Evolutionary conservation across 2,888 invertebrate genomes (phyloP), one percentile per base, ranked within the genome.

Genomic region (Petrolisthes cinctipes): DNA sequence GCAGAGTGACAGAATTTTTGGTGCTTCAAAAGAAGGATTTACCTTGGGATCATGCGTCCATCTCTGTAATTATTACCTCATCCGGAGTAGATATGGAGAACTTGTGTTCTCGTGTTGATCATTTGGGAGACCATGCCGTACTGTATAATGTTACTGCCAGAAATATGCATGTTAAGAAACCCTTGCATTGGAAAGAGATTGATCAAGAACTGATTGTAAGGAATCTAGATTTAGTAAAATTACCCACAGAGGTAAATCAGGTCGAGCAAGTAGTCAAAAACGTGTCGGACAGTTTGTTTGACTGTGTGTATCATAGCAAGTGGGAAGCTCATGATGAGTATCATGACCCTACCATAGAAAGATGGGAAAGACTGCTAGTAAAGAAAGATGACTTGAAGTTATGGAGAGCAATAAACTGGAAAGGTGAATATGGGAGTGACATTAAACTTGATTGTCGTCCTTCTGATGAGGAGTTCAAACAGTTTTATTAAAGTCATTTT

Each of bases 61-160:
- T 73, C n/a, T 7, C 73, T n/a, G 20, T 20, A 5, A 73, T n/a
- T 5, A 73, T 73, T 7, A 73, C 73, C 20, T 73, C 6, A 14
- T n/a, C 73, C n/a, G 20, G 73, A 73, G 73, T 73, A n/a, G 73
- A 73, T 73, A 73, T 73, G 17, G 73, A 73, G 73, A 73, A n/a
- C n/a, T n/a, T n/a, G 20, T 14, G n/a, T 73, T 14, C n/a, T 5
- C 73, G 73, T 20, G 17, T n/a, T 73, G 5, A 73, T 73, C 5
- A 11, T n/a, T 73, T 73, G 20, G 73, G n/a, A 11, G 73, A 73
- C 73, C n/a, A 20, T 73, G 73, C 73, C n/a, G n/a, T n/a, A 20
- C 73, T 73, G 20, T 20, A 73, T n/a, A 73, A 73, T 73, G 73
- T 14, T 7, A n/a, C n/a, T 73, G n/a, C 5, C n/a, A 11, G 20